Percentiles rank a stretch among this genome's conserved stretches.
Conservation (phyloP, 2,797 vertebrate species). For the Cuculus canorus region DNA sequence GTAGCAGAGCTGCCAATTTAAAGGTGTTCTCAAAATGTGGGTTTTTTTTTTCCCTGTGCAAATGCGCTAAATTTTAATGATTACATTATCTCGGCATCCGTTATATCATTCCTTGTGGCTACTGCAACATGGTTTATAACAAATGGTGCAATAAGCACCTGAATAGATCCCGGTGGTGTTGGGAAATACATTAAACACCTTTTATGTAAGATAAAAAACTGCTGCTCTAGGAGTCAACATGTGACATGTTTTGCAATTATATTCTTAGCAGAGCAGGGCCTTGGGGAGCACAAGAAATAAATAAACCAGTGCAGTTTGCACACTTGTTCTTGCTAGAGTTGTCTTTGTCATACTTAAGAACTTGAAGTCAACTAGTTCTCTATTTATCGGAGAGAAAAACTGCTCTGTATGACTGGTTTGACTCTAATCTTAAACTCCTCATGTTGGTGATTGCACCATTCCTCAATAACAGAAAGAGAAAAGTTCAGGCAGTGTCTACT, state of each 20-base stretch:
- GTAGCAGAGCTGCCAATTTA: not conserved
- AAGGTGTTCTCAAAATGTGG: not conserved
- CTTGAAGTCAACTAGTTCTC: not conserved
- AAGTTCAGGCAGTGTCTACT: not conserved
- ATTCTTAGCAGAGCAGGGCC: not conserved
- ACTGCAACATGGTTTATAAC: not conserved
- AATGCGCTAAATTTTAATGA: not conserved
- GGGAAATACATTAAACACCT: not conserved
- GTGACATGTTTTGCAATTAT: not conserved
- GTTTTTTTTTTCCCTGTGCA: rapidly evolving
- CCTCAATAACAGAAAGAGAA: not conserved
- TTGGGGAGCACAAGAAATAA: not conserved
- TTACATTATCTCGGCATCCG: not conserved
- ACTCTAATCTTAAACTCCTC: not conserved
- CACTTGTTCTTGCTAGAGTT: not conserved
- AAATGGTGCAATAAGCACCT: conserved; percentile 16
- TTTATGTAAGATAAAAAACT: not conserved
- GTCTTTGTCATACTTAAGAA: not conserved
- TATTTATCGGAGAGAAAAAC: not conserved
- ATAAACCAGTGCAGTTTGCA: not conserved
- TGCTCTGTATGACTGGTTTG: not conserved
- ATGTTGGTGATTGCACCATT: not conserved
- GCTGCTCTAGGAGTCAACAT: not conserved
- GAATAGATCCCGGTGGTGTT: not conserved
- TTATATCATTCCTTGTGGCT: not conserved